Evolutionary conservation across 1,140 invertebrate species (phyloP).

Genomic region (Dendrolimus punctatus): DNA sequence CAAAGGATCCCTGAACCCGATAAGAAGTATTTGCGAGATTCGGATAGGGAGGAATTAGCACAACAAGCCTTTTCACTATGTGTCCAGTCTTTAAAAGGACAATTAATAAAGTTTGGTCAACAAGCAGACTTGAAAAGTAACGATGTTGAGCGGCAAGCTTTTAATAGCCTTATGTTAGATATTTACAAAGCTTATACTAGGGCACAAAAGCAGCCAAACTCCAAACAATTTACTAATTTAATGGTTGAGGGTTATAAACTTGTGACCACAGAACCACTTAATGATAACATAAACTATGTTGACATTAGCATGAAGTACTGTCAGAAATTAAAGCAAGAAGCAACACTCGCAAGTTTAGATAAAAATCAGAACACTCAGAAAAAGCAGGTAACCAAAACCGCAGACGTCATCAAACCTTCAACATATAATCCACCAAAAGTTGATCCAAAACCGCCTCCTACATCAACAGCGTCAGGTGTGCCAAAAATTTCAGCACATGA

Average conservation of each 20-base stretch:
- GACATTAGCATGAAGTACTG: conserved; percentile 64
- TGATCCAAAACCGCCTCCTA: conserved; percentile 20
- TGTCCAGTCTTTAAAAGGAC: conserved; percentile 74
- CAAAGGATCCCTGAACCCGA: conserved; percentile 85
- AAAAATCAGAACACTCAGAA: conserved; percentile 46
- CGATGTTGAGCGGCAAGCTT: conserved; percentile 52
- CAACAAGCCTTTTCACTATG: conserved; percentile 82
- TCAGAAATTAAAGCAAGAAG: conserved; percentile 53
- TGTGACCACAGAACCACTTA: conserved; percentile 33
- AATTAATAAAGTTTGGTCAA: conserved; percentile 59
- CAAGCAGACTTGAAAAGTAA: conserved; percentile 58
- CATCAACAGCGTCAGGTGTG: conserved; percentile 19
- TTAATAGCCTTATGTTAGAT: conserved; percentile 74
- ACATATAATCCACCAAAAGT: conserved; percentile 17
- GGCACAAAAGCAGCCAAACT: conserved; percentile 74
- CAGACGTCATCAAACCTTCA: conserved; percentile 26
- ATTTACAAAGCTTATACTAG: conserved; percentile 76
- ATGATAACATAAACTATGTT: conserved; percentile 56
- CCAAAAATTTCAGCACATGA: conserved; percentile 51
- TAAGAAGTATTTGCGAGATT: conserved; percentile 88
- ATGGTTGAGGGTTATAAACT: conserved; percentile 76
- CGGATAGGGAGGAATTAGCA: conserved; percentile 83
- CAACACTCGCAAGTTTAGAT: conserved; percentile 33
- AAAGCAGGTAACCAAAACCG: conserved; percentile 37
- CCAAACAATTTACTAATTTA: conserved; percentile 74